Base-by-base conservation (phyloP, 2,113 vertebrate genomes). In the Rhynchomys soricoides region DNA sequence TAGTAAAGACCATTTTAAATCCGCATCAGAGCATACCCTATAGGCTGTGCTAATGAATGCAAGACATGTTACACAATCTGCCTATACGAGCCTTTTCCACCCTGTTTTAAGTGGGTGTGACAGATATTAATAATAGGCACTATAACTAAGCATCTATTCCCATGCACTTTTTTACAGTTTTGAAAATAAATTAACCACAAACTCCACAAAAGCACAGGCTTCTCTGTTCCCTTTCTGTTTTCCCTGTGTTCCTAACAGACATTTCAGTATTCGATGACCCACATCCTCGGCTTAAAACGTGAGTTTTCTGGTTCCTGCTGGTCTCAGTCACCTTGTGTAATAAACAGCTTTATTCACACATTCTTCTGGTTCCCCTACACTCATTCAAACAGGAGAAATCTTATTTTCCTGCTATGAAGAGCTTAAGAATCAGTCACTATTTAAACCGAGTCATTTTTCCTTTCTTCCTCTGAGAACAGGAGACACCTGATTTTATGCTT, bases 61-160 rank as follows among this genome's bases (percentile, higher is more conserved):
- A 98, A 97, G 98, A 95, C 98, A 97, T 98, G 98, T 98, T 97
- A 77, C 98, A 98, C 98, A 98, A 98, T 98, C 98, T 98, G 98
- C 98, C 97, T 98, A 97, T 98, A 96, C 89, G 98, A 98, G 97
- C 87, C 95, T 98, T 98, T 98, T 98, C 97, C 89, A 93, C 97
- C 96, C 96, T 91, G 90, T 98, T 98, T 98, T 98, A 98, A 99
- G 97, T 97, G 97, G 97, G 66, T 93, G 95, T 89, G 95, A 98
- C 98, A 97, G 98, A 98, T 98, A 98, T 98, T 98, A 99, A 99
- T 99, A 99, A 99, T 98, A 98, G 98, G 98, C 98, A 98, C 98
- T 98, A 98, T 98, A 99, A 98, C 98, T 99, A 98, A 98, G 97
- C 96, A 98, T 98, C 98, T 96, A 98, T 98, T 98, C 97, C 97